Conservation (phyloP, 2,113 vertebrate species). For the Callorhinus ursinus region DNA sequence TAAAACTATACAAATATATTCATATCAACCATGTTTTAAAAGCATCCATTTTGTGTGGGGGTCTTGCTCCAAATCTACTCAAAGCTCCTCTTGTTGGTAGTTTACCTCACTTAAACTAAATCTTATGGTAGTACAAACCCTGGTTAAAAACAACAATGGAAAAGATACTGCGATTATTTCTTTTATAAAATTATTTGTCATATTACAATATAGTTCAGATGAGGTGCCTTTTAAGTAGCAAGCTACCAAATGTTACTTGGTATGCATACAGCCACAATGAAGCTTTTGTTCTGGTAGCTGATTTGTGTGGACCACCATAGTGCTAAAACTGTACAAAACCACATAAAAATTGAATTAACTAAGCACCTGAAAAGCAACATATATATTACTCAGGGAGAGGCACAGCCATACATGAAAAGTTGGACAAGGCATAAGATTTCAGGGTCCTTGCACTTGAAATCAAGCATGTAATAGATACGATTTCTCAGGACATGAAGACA, state of each 20-base stretch:
- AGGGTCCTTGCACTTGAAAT: background rate
- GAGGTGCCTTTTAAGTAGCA: background rate
- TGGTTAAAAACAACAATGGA: background rate
- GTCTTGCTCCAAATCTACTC: background rate
- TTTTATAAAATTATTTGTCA: constrained; percentile 17
- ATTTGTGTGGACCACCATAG: background rate
- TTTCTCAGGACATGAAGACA: constrained; percentile 8
- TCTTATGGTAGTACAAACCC: background rate
- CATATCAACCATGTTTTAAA: background rate
- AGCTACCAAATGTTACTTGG: background rate
- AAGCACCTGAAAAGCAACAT: background rate
- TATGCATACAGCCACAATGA: background rate
- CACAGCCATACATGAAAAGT: background rate
- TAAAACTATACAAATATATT: background rate
- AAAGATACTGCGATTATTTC: background rate
- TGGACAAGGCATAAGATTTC: background rate
- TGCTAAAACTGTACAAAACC: background rate
- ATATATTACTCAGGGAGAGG: background rate
- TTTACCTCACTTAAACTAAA: background rate
- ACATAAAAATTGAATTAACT: background rate
- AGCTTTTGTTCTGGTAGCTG: background rate
- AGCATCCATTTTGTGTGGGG: background rate
- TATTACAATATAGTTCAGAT: background rate
- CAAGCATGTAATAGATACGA: background rate
- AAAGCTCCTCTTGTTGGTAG: background rate